These are phyloP conservation scores for Thalpophila matura DNA, from an alignment of 2,888 invertebrate genomes.

Conservation along the genomic window DNA sequence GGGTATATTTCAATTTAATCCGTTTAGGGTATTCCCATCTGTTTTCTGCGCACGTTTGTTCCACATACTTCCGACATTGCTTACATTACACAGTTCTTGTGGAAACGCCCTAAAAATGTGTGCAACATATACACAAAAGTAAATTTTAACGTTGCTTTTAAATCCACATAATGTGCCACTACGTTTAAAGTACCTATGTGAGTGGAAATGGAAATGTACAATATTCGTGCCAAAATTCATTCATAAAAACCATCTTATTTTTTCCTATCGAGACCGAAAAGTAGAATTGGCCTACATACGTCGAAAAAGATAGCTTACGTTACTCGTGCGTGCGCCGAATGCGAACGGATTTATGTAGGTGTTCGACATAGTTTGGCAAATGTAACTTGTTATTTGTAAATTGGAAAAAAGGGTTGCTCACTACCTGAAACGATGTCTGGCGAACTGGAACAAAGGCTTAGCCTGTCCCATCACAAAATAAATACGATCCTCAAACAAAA, in stretches of 20 bases:
- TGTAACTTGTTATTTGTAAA: conserved; percentile 71
- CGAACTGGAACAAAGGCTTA: conserved; percentile 66
- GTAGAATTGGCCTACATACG: conserved; percentile 54
- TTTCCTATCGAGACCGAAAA: conserved; percentile 32
- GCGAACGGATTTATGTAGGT: conserved; percentile 63
- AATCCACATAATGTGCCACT: conserved; percentile 16
- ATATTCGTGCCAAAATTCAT: conserved; percentile 34
- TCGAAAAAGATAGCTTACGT: conserved; percentile 52
- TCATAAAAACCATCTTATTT: conserved; percentile 47
- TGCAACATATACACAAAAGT: conserved; percentile 12
- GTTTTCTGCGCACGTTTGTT: conserved; percentile 37
- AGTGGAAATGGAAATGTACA: conserved; percentile 6
- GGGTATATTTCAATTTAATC: conserved; percentile 53
- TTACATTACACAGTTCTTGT: conserved; percentile 14
- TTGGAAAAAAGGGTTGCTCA: conserved; percentile 69
- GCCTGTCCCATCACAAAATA: conserved; percentile 64
- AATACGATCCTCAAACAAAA: conserved; percentile 64
- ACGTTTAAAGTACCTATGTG: conserved; percentile 19
- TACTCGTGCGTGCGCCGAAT: conserved; percentile 58
- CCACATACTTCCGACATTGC: conserved; percentile 19
- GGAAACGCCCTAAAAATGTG: conserved; percentile 11
- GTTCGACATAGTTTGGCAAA: conserved; percentile 63
- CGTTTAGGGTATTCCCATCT: conserved; percentile 31
- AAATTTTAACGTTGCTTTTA: conserved; percentile 17
- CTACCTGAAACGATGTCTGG: conserved; percentile 65